phyloP scores from a whole-genome alignment of 2,113 vertebrate genomes.

The Nipponia nippon region DNA sequence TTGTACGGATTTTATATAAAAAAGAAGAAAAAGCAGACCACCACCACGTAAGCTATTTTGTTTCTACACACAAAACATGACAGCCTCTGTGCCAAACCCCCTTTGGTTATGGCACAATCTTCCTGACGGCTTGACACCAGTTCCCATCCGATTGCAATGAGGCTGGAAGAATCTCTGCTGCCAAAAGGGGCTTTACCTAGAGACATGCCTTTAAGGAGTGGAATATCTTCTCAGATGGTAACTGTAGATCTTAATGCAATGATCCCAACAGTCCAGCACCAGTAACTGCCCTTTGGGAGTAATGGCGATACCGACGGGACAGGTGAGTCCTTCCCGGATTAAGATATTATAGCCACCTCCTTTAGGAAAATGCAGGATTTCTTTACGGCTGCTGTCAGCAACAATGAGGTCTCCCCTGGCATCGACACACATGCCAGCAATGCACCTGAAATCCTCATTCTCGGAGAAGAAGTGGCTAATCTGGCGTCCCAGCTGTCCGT shows the following conservation, averaged over 20 bases:
- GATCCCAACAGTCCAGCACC: slow-evolving; percentile 97
- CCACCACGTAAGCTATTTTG: slow-evolving; percentile 2
- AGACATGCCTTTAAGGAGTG: slow-evolving; percentile 63
- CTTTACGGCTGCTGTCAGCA: slow-evolving; percentile 92
- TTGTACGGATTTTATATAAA: background rate
- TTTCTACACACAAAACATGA: slow-evolving; percentile 48
- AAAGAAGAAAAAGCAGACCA: background rate
- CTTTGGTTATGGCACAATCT: background rate
- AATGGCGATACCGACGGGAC: slow-evolving; percentile 89
- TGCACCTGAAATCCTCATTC: slow-evolving; percentile 94
- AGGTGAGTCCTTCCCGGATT: slow-evolving; percentile 91
- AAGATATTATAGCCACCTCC: slow-evolving; percentile 91
- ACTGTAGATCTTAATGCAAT: slow-evolving; percentile 96
- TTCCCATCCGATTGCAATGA: rapidly evolving
- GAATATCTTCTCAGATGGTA: slow-evolving; percentile 88
- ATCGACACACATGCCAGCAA: slow-evolving; percentile 98
- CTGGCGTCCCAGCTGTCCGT: slow-evolving; percentile 92
- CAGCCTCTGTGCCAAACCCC: background rate
- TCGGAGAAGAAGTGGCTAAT: slow-evolving; percentile 97
- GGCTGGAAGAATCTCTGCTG: background rate
- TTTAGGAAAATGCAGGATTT: slow-evolving; percentile 95
- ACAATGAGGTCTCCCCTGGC: slow-evolving; percentile 91
- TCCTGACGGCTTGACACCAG: background rate
- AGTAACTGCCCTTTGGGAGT: slow-evolving; percentile 95
- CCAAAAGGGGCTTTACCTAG: background rate